A percentile compares a stretch with the other conserved stretches of the same genome.
phyloP scores from a whole-genome alignment of 2,113 vertebrate species.

The Tor tambroides region DNA sequence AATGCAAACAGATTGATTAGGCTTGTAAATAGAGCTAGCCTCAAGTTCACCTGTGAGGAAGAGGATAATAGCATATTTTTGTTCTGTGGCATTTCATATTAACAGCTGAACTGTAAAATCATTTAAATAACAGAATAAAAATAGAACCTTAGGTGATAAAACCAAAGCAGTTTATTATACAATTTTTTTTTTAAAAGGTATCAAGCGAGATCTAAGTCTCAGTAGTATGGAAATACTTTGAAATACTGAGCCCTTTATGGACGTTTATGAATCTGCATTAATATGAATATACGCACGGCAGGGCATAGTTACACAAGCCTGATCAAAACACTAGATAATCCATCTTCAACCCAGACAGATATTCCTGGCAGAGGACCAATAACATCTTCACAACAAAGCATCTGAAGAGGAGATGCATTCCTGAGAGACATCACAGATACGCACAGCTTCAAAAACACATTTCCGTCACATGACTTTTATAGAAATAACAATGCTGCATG shows the following conservation, averaged over 20 bases:
- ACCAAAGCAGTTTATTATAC: not conserved
- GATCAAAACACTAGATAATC: slow-evolving; percentile 17
- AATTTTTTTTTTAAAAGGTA: too few relatives aligned
- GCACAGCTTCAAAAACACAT: not conserved
- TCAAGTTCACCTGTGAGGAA: slow-evolving; percentile 16
- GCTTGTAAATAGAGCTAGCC: slow-evolving; percentile 39
- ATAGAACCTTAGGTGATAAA: not conserved
- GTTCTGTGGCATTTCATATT: not conserved
- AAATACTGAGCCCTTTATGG: not conserved
- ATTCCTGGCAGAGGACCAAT: slow-evolving; percentile 29
- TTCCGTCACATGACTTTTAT: not conserved
- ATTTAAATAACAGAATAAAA: not conserved
- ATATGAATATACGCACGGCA: slow-evolving; percentile 9
- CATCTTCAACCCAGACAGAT: slow-evolving; percentile 18
- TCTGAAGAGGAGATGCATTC: not conserved
- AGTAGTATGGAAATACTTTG: not conserved
- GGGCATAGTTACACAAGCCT: not conserved
- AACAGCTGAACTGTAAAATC: not conserved
- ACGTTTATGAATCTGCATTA: not conserved
- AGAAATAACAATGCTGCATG: not conserved
- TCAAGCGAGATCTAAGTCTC: not conserved
- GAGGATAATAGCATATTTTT: not conserved
- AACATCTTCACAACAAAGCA: slow-evolving; percentile 4
- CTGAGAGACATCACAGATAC: not conserved
- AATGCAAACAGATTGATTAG: slow-evolving; percentile 43